phyloP scores from a whole-genome alignment of 2,113 vertebrate genomes.

The Ardeotis arabs region DNA sequence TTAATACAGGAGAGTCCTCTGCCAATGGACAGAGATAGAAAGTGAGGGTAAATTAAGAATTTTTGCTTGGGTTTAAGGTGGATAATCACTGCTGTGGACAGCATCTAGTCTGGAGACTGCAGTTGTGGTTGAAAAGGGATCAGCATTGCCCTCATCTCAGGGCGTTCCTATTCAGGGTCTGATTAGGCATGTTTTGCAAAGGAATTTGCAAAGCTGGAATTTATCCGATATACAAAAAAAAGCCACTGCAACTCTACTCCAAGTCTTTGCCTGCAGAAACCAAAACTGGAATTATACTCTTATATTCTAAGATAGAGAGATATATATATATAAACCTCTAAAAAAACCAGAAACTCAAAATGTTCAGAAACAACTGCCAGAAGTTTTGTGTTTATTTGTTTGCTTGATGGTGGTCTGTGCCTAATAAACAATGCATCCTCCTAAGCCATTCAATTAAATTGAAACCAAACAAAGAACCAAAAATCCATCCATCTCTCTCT shows the following conservation, averaged over 20 bases:
- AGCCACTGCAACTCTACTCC: background rate
- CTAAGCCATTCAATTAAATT: slow-evolving; percentile 4
- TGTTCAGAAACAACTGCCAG: background rate
- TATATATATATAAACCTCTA: background rate
- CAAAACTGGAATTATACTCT: background rate
- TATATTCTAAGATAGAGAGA: background rate
- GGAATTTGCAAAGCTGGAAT: background rate
- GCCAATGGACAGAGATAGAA: background rate
- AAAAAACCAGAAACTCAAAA: background rate
- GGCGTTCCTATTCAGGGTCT: background rate
- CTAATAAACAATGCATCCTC: slow-evolving; percentile 19
- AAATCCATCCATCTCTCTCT: background rate
- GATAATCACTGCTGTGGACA: background rate
- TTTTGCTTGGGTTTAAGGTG: background rate
- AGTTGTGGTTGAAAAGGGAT: background rate
- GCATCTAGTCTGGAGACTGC: background rate
- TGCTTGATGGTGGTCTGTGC: slow-evolving; percentile 37
- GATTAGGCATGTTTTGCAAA: background rate
- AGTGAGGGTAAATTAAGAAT: background rate
- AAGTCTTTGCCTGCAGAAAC: slow-evolving; percentile 1
- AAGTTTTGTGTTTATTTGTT: slow-evolving; percentile 17
- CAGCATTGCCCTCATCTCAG: background rate
- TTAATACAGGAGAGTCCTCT: background rate
- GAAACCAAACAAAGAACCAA: background rate
- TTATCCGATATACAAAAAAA: background rate